Evolutionary conservation across 2,797 vertebrate species (phyloP).

Genomic region (Taeniopygia guttata): DNA sequence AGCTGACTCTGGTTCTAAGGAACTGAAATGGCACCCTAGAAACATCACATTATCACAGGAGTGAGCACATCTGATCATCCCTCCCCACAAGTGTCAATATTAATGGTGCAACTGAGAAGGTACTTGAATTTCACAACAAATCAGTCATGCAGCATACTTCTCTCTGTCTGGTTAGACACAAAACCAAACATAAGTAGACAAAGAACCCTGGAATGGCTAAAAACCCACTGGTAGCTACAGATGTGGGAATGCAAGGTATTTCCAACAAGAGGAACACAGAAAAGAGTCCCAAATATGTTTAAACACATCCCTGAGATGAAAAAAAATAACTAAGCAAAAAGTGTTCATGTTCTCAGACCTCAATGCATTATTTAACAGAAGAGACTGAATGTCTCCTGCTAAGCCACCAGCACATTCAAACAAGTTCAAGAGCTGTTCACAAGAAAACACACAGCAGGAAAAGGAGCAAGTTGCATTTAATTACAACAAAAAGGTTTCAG

Average conservation of each 20-base stretch:
- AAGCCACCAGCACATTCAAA: not conserved
- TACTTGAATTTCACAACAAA: not conserved
- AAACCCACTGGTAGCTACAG: not conserved
- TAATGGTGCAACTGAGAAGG: not conserved
- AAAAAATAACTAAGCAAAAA: not conserved
- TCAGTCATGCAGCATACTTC: not conserved
- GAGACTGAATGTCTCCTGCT: not conserved
- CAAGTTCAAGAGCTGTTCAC: not conserved
- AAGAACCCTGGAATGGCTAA: not conserved
- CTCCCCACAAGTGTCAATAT: not conserved
- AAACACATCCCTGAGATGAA: not conserved
- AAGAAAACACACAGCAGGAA: conserved; percentile 54
- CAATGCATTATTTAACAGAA: not conserved
- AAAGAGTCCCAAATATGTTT: not conserved
- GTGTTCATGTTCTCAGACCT: not conserved
- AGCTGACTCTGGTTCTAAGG: not conserved
- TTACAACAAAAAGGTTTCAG: conserved; percentile 35
- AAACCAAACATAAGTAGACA: not conserved
- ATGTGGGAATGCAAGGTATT: not conserved
- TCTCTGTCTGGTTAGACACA: not conserved
- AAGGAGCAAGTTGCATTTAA: conserved; percentile 58
- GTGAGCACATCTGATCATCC: not conserved
- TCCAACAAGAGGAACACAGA: not conserved
- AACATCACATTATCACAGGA: not conserved
- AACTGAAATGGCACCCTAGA: not conserved